Conservation (phyloP, 2,888 invertebrate species). For the Dioctria linearis region DNA sequence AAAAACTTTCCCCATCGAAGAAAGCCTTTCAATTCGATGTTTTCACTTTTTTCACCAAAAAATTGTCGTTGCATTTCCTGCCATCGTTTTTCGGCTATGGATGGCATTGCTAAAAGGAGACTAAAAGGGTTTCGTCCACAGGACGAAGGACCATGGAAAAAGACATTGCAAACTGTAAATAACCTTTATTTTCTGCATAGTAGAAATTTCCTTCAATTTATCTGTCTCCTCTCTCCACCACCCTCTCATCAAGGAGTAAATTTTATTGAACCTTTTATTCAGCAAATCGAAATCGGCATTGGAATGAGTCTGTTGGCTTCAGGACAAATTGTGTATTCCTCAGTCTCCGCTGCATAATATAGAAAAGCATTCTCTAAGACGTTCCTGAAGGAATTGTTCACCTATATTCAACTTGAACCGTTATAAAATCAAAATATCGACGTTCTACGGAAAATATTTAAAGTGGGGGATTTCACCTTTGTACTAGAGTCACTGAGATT, state of each 20-base stretch:
- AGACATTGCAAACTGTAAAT: slow-evolving; percentile 9
- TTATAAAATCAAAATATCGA: slow-evolving; percentile 20
- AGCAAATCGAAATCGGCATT: slow-evolving; percentile 21
- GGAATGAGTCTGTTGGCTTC: neutral
- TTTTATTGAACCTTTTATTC: slow-evolving; percentile 19
- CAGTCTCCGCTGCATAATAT: neutral
- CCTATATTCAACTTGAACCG: slow-evolving; percentile 1
- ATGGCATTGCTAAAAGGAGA: slow-evolving; percentile 11
- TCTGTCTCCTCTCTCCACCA: neutral
- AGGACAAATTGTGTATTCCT: neutral
- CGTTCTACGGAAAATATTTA: neutral
- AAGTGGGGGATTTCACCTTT: neutral
- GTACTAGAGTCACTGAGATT: no score
- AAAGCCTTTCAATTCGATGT: slow-evolving; percentile 9
- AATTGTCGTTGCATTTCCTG: slow-evolving; percentile 14
- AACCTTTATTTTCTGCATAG: slow-evolving; percentile 32
- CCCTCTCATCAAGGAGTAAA: neutral
- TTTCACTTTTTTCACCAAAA: slow-evolving; percentile 18
- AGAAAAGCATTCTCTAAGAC: slow-evolving; percentile 6
- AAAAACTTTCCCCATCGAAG: no score
- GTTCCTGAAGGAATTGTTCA: neutral
- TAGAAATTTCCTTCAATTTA: neutral
- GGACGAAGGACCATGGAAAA: neutral
- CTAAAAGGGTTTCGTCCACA: neutral
- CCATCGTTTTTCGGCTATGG: slow-evolving; percentile 18